Percentiles rank a stretch among this genome's conserved stretches.
Conservation (phyloP, 1,140 invertebrate genomes). For the Pogonomyrmex californicus region DNA sequence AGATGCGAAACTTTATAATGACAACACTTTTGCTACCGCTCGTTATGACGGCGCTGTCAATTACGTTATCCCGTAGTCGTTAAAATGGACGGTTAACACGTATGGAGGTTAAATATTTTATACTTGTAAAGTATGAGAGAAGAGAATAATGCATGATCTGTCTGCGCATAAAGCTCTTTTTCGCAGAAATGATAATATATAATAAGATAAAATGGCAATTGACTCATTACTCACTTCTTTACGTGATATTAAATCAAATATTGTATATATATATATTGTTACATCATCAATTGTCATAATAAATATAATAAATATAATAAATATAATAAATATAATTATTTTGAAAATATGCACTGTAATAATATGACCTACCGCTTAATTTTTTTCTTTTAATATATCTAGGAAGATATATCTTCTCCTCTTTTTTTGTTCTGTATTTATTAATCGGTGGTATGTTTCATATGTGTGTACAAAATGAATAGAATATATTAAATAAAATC, state of each 20-base stretch:
- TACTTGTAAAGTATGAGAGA: background rate
- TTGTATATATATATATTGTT: background rate
- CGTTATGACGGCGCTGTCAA: slow-evolving; percentile 40
- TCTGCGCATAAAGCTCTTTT: slow-evolving; percentile 5
- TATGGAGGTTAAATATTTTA: slow-evolving; percentile 31
- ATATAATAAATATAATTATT: too few relatives aligned
- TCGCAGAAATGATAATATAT: slow-evolving; percentile 22
- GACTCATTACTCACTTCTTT: slow-evolving; percentile 12
- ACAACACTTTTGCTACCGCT: slow-evolving; percentile 53
- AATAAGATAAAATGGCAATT: slow-evolving; percentile 13
- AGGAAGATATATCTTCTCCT: background rate
- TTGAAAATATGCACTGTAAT: background rate
- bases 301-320: slow-evolving; percentile 8
- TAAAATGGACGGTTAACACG: slow-evolving; percentile 27
- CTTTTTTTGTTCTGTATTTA: background rate
- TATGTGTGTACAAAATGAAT: background rate
- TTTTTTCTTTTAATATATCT: too few relatives aligned
- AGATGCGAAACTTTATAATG: slow-evolving; percentile 31
- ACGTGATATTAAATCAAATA: slow-evolving; percentile 46
- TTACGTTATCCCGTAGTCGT: slow-evolving; percentile 18
- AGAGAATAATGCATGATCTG: background rate
- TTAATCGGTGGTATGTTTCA: background rate
- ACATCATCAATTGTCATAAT: background rate
- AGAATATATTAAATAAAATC: slow-evolving; percentile 6
- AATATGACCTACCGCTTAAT: background rate